Percentiles rank a stretch among this genome's conserved stretches.
These are phyloP conservation scores for Anoplius nigerrimus DNA, from an alignment of 2,888 invertebrate species.

Conservation along the genomic window DNA sequence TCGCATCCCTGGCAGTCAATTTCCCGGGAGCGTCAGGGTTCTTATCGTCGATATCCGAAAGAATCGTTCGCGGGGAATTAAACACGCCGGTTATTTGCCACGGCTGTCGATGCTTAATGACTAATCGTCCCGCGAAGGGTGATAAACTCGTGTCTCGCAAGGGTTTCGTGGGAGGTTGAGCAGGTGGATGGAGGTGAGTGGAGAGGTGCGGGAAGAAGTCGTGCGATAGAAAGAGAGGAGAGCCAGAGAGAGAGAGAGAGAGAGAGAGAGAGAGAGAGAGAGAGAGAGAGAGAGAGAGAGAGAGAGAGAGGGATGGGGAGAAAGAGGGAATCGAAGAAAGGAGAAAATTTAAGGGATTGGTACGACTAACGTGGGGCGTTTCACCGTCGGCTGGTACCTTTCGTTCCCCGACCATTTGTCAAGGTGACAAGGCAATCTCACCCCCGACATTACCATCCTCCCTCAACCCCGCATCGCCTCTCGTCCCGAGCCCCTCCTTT, in stretches of 20 bases:
- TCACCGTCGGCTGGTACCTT: constrained; percentile 54
- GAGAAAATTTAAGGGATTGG: constrained; percentile 43
- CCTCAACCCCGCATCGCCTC: constrained; percentile 11
- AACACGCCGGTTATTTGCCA: constrained; percentile 50
- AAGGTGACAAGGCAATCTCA: constrained; percentile 71
- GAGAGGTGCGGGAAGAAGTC: neutral
- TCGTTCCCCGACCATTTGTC: constrained; percentile 69
- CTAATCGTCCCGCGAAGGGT: constrained; percentile 58
- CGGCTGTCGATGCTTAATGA: constrained; percentile 66
- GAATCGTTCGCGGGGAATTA: constrained; percentile 3
- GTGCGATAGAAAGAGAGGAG: too few relatives aligned
- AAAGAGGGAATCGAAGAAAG: constrained; percentile 12
- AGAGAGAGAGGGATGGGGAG: constrained; percentile 14
- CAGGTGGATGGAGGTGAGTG: constrained; percentile 47
- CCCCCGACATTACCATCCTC: constrained; percentile 49
- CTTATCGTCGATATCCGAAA: too few relatives aligned
- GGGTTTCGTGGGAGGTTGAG: constrained; percentile 46
- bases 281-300: constrained; percentile 10
- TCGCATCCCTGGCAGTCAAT: too few relatives aligned
- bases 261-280: constrained; percentile 26
- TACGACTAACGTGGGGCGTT: constrained; percentile 34
- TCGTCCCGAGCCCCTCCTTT: constrained; percentile 45
- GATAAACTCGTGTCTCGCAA: constrained; percentile 28
- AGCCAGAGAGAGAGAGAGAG: neutral
- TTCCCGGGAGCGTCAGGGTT: too few relatives aligned